These are phyloP conservation scores for Rhyacichthys aspro DNA, from an alignment of 2,797 vertebrate species.

Conservation along the genomic window DNA sequence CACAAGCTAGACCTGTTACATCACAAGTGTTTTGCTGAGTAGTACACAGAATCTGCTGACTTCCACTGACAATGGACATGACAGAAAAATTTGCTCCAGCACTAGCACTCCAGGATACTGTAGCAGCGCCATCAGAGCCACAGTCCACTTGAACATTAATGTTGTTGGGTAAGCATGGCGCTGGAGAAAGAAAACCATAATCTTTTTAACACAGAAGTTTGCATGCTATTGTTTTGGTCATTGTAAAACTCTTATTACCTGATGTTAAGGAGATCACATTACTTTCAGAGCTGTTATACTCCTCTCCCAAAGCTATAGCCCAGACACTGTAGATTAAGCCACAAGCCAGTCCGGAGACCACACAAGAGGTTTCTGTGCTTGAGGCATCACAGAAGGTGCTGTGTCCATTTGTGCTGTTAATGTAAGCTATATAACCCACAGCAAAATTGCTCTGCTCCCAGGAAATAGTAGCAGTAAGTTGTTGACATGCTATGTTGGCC, in stretches of 20 bases:
- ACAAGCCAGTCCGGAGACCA: conserved; percentile 59
- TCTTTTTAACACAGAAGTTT: not conserved
- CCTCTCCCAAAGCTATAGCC: conserved; percentile 62
- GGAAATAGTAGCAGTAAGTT: conserved; percentile 48
- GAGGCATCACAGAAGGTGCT: conserved; percentile 42
- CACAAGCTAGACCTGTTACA: conserved; percentile 63
- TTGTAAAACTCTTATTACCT: conserved; percentile 37
- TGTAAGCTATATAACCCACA: conserved; percentile 63
- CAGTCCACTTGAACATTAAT: conserved; percentile 58
- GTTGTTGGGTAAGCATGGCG: conserved; percentile 64
- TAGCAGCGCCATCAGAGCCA: conserved; percentile 45
- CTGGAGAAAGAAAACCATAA: conserved; percentile 40
- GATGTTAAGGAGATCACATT: conserved; percentile 18
- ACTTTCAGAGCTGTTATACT: conserved; percentile 67
- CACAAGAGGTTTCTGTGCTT: conserved; percentile 39
- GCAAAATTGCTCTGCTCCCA: conserved; percentile 73
- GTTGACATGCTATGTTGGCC: conserved; percentile 58
- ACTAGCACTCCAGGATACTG: conserved; percentile 62
- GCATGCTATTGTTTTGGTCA: not conserved
- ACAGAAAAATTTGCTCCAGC: conserved; percentile 62
- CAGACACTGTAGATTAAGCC: conserved; percentile 59
- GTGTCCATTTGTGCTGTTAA: conserved; percentile 46
- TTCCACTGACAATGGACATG: conserved; percentile 45
- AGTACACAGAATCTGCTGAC: conserved; percentile 58
- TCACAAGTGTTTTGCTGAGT: conserved; percentile 59